Evolutionary conservation across 1,140 invertebrate genomes (phyloP), one percentile per base, ranked within the genome.

Genomic region (Zaprionus lachaisei): DNA sequence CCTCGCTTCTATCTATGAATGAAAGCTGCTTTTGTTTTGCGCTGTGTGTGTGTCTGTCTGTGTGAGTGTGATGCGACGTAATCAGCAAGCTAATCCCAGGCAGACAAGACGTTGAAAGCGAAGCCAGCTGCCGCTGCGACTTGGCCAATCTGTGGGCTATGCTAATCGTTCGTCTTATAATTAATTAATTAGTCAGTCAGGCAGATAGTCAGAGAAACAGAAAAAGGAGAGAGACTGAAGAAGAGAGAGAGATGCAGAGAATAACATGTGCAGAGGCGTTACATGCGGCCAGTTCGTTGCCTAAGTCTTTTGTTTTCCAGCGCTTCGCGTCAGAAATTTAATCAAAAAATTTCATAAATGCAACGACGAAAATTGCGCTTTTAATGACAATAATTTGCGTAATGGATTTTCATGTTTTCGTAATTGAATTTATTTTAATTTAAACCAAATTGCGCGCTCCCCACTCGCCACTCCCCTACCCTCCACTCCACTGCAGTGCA

Each of bases 401-500:
- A 90, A 90, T 90, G 85, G 85, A 90, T 90, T 90, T 90, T 90
- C 85, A 90, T 90, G 85, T 90, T 90, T 89, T 90, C 85, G 85
- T 90, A 90, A 90, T 90, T 90, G 85, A 90, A 90, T 90, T 90
- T 90, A 90, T 90, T 90, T 90, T 90, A 90, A 90, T 90, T 90
- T 90, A 90, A 90, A 85, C 82, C 75, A 90, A 90, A 90, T 90
- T 90, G 86, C 85, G 49, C 75, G 76, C 81, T 79, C 78, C 64
- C 70, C 71, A 67, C 76, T 20, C 20, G 20, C 20, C 20, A 20
- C 20, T 20, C 20, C 20, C 20, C 76, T 28, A 9, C 26, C 68
- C 82, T 56, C 9, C 67, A 61, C 66, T 31, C 34, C 54, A 38
- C 41, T 61, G 28, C 31, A 34, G 31, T 34, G 9, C 31, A 11